phyloP scores from a whole-genome alignment of 2,797 vertebrate genomes.

The Centroberyx gerrardi region DNA sequence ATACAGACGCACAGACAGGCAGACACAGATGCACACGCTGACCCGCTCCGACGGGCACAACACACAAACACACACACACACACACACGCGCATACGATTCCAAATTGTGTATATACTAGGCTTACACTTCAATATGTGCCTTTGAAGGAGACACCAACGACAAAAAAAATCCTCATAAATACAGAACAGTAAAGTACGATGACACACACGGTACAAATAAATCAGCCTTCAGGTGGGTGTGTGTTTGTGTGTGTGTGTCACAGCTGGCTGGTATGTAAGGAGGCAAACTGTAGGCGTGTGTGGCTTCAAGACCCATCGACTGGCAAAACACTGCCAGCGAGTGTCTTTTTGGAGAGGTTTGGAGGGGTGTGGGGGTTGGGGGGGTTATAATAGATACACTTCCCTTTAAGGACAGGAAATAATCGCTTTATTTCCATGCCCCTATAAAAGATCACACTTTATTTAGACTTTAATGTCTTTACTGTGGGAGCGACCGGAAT shows the following conservation, averaged over 20 bases:
- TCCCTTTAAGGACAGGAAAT: slow-evolving; percentile 51
- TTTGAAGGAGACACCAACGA: slow-evolving; percentile 23
- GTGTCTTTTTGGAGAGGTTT: slow-evolving; percentile 37
- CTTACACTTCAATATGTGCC: slow-evolving; percentile 11
- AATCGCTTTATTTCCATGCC: slow-evolving; percentile 19
- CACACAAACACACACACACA: slow-evolving; percentile 29
- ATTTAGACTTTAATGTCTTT: slow-evolving; percentile 42
- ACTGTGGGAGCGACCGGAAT: slow-evolving; percentile 14
- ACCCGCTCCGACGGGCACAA: too few species aligned
- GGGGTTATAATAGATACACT: slow-evolving; percentile 23
- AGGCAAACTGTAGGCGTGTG: slow-evolving; percentile 34
- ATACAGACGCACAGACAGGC: background rate
- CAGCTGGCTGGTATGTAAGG: slow-evolving; percentile 47
- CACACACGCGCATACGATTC: slow-evolving; percentile 13
- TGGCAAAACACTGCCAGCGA: slow-evolving; percentile 12
- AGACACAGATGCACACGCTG: background rate
- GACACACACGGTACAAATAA: slow-evolving; percentile 11
- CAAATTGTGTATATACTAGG: slow-evolving; percentile 28
- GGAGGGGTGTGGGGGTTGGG: slow-evolving; percentile 14
- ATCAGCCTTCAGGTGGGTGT: slow-evolving; percentile 43
- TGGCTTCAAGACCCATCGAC: slow-evolving; percentile 19
- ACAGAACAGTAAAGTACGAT: slow-evolving; percentile 17
- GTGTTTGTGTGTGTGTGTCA: slow-evolving; percentile 33
- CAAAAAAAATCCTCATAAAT: slow-evolving; percentile 29
- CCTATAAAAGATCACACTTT: slow-evolving; percentile 27